Base-by-base conservation (phyloP, 92 coral and sea anemone genomes). In the Bergia sp. region DNA sequence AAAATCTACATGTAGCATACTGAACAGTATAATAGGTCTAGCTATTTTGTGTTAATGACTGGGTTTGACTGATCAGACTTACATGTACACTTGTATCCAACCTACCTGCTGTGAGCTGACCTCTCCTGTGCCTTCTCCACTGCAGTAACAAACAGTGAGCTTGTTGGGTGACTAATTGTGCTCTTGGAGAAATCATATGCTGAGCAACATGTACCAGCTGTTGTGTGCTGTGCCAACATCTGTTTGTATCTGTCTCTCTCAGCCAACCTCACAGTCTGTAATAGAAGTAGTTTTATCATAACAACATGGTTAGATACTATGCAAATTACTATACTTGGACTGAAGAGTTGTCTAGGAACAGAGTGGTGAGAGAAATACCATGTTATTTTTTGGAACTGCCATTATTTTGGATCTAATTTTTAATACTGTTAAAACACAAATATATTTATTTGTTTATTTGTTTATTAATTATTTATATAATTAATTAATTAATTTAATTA, bases 201-300 rank as follows among this genome's bases (percentile, higher is more conserved):
- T 12, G 71, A 38, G 39, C 73, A 8, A 20, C 5, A 85, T 57
- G 85, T 91, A 3, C 58, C 81, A 64, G 73, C 58, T n/a, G 87
- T 82, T 38, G 98, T 95, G 87, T 83, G 95, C 85, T 96, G 99
- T 39, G 99, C 93, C 64, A 96, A 82, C 29, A 96, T 80, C 86
- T 93, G 94, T 85, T 49, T 89, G 93, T 96, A 96, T 86, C 92
- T 89, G 64, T 96, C 95, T 65, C 96, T 92, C 75, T 96, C 99
- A 7, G 78, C 92, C 85, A 96, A 92, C 16, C 98, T 91, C 42
- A 95, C 94, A 44, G 95, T 96, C 99, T 95, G 77, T 9, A 74
- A 61, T 61, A 61, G n/a, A 57, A 37, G 20, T 7, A 65, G 15
- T 49, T 8, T 18, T 2, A 29, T 29, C 29, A 29, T 29, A 23